phyloP scores from a whole-genome alignment of 2,888 invertebrate species.

The Suillia variegata region DNA sequence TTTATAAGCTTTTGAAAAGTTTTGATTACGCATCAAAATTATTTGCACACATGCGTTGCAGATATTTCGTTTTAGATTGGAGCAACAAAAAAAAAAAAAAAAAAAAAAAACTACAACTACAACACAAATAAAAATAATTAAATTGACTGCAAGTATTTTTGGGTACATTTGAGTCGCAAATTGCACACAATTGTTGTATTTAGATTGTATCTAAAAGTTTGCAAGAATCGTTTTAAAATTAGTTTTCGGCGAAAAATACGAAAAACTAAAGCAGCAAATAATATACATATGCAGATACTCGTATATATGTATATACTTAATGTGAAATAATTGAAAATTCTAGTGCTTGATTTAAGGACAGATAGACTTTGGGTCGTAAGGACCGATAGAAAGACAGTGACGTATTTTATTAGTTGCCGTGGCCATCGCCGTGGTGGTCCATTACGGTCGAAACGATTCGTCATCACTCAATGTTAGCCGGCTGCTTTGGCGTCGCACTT shows the following conservation, averaged over 20 bases:
- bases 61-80: constrained; percentile 11
- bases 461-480: constrained; percentile 1
- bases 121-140: too few species aligned
- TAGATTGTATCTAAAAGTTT: neutral
- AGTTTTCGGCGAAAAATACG: neutral
- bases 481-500: constrained; percentile 10
- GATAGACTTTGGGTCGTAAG: too few species aligned
- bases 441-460: neutral
- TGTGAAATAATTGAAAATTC: too few species aligned
- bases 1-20: neutral
- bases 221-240: neutral
- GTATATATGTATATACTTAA: too few species aligned
- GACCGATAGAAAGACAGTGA: neutral
- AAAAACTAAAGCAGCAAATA: neutral
- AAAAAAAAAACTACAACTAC: too few species aligned
- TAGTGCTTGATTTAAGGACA: too few species aligned
- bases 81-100: too few species aligned
- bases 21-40: constrained; percentile 21
- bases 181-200: constrained; percentile 12
- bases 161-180: constrained; percentile 11
- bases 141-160: constrained; percentile 15
- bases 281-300: neutral
- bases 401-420: too few species aligned
- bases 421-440: too few species aligned
- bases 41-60: constrained; percentile 25